Base-by-base conservation (phyloP, 37 sponge, comb jelly and placozoan genomes). In the Mnemiopsis leidyi region DNA sequence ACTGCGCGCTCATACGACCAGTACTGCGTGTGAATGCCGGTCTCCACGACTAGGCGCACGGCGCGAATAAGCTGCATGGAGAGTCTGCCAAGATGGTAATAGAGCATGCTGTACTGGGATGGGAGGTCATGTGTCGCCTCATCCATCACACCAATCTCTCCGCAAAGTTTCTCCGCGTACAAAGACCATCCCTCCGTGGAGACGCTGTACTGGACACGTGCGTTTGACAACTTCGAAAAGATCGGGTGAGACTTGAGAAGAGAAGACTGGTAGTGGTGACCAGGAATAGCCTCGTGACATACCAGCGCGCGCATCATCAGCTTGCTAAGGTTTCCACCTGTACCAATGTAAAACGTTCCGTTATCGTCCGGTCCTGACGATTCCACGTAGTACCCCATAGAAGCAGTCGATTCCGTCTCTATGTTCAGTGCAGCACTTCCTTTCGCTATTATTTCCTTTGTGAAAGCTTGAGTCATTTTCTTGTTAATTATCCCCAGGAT, bases 161-260 rank as follows among this genome's bases (percentile, higher is more conserved):
- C 61, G 0, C 90, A 35, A n/a, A 85, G 24, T 0, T 85, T 23
- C 90, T 85, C 90, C 33, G 90, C 38, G 29, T 85, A 85, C 1
- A 85, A 61, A 29, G 38, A 35, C 90, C 90, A 85, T 25, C 90
- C 90, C 90, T 85, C 90, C 24, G 36, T 33, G 36, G 33, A 85
- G 29, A 37, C 90, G 1, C n/a, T 85, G 90, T 40, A 33, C 3
- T 23, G 33, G 0, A 23, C 90, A 28, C 61, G 25, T 0, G 33
- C 90, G 32, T 77, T 32, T 20, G 32, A 31, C 29, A 38, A 38
- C 0, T 37, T 28, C 25, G 38, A 36, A 29, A 85, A 85, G 23
- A 36, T n/a, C 29, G 35, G 36, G 28, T 36, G 90, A n/a, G 40
- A 38, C 29, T 36, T 85, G 29, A n/a, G 33, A 0, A 85, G 90